Evolutionary conservation across 2,888 invertebrate genomes (phyloP).

Genomic region (Conops quadrifasciatus): DNA sequence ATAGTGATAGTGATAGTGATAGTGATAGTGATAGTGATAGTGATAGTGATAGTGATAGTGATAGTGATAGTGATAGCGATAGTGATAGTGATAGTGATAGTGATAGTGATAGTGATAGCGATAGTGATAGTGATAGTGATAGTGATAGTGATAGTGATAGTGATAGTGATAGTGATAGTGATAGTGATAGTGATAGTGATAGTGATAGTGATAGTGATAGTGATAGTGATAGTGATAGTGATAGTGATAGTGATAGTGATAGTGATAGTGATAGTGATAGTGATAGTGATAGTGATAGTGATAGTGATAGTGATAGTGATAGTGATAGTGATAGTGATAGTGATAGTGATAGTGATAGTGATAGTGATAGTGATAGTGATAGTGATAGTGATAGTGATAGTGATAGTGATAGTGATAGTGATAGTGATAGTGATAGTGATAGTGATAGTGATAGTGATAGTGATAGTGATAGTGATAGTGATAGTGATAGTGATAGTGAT

Average conservation of each 20-base stretch:
- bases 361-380: slow-evolving; percentile 7
- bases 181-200: no score
- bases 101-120: slow-evolving; percentile 7
- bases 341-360: slow-evolving; percentile 11
- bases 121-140: not conserved
- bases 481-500: not conserved
- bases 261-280: not conserved
- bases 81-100: slow-evolving; percentile 9
- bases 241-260: not conserved
- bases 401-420: slow-evolving; percentile 9
- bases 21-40: not conserved
- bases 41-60: not conserved
- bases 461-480: not conserved
- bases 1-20: not conserved
- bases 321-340: slow-evolving; percentile 7
- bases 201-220: not conserved
- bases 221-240: not conserved
- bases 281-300: not conserved
- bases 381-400: slow-evolving; percentile 6
- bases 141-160: not conserved
- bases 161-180: not conserved
- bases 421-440: not conserved
- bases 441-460: not conserved
- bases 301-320: slow-evolving; percentile 17
- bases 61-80: not conserved